These are phyloP conservation scores for Zaprionus gabonicus DNA, from an alignment of 1,140 invertebrate genomes.

Conservation along the genomic window DNA sequence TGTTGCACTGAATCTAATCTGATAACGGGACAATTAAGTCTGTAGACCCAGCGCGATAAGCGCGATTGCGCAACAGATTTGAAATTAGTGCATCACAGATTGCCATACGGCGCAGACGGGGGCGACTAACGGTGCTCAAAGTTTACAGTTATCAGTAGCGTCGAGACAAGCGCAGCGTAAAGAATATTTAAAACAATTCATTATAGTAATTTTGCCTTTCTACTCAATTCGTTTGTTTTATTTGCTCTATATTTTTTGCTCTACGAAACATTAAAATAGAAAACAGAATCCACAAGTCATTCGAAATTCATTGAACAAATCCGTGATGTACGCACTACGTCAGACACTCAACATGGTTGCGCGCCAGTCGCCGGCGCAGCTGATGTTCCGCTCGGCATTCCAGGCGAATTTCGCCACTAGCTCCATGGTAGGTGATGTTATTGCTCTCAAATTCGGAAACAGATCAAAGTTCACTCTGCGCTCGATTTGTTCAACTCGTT, in stretches of 20 bases:
- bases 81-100: constrained; percentile 33
- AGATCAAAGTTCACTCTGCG: constrained; percentile 72
- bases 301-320: constrained; percentile 47
- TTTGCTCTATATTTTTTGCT: constrained; percentile 2
- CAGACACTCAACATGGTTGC: constrained; percentile 49
- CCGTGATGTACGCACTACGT: constrained; percentile 64
- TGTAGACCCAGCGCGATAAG: constrained; percentile 54
- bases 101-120: neutral
- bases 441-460: neutral
- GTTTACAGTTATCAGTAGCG: constrained; percentile 59
- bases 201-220: constrained; percentile 34
- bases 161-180: constrained; percentile 6
- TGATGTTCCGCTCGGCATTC: constrained; percentile 32
- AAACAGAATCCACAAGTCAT: constrained; percentile 22
- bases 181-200: constrained; percentile 16
- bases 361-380: constrained; percentile 28
- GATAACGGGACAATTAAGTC: constrained; percentile 12
- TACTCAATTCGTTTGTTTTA: constrained; percentile 22
- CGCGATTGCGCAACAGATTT: constrained; percentile 64
- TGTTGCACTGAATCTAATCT: constrained; percentile 55
- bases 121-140: constrained; percentile 43
- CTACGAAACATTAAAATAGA: constrained; percentile 7
- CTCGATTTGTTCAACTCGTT: neutral
- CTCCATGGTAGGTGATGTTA: constrained; percentile 55
- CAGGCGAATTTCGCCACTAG: constrained; percentile 63